Evolutionary conservation across 2,797 vertebrate species (phyloP).

Genomic region (Myotis pilosus): DNA sequence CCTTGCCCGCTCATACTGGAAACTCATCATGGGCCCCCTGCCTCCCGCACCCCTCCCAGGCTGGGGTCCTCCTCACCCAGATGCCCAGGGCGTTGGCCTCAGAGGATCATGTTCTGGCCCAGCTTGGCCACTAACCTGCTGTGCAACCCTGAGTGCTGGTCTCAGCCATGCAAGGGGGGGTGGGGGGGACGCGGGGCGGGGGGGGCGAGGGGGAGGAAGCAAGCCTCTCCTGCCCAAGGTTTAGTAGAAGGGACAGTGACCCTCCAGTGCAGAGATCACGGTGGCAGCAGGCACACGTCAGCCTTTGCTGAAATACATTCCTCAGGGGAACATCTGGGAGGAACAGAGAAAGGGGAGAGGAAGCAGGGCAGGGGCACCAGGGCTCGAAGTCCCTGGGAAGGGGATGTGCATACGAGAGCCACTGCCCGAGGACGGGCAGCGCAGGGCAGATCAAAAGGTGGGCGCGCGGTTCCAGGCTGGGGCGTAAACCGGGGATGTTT

Average conservation of each 20-base stretch:
- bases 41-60: not conserved
- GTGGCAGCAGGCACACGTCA: not conserved
- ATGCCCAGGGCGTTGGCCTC: not conserved
- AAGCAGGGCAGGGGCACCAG: not conserved
- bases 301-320: not conserved
- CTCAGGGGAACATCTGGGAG: not conserved
- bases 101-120: not conserved
- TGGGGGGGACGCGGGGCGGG: no score
- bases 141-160: not conserved
- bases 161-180: not conserved
- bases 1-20: conserved; percentile 25
- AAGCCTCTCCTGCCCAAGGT: not conserved
- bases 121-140: not conserved
- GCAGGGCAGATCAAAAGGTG: not conserved
- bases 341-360: not conserved
- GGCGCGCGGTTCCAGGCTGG: no score
- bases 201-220: no score
- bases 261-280: not conserved
- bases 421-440: no score
- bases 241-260: not conserved
- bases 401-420: not conserved
- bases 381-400: not conserved
- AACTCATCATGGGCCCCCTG: not conserved
- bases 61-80: not conserved
- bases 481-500: not conserved